Evolutionary conservation across 2,888 invertebrate species (phyloP), one percentile per base, ranked within the genome.

Genomic region (Stenichneumon culpator): DNA sequence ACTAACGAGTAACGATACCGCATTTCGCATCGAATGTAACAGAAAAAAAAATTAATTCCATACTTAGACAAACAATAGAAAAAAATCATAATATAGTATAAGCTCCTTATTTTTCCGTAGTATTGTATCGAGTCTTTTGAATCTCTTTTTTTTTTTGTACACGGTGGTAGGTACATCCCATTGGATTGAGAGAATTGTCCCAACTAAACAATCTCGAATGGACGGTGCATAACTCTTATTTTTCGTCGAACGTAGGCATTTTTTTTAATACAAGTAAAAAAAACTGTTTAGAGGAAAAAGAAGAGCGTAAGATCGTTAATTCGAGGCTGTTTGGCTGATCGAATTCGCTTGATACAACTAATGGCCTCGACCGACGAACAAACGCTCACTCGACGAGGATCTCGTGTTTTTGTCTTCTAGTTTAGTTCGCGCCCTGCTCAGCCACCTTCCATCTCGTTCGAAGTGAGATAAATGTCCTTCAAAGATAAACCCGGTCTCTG

Each of bases 81-180:
- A 81, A 80, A 77, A 80, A 77, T 70, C 63, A 63, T 81, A 67
- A 63, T 73, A 82, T 77, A 82, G 79, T 79, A 89, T 89, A 91
- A 91, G 90, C 88, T 91, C 90, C 89, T 89, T 87, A 84, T 88
- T 63, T 63, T 87, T 87, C 82, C 86, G 65, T 88, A 89, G 88
- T 88, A 90, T 89, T 88, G 83, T 89, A 85, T 88, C 79, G 89
- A 91, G 91, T 91, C 90, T 92, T 91, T 89, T 87, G 82, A 90
- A 90, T 91, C 89, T 87, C 89, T 85, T 84, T 39, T 70, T 87
- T 86, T 86, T 82, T 91, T 90, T 91, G 90, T 91, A 92, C 91
- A 90, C 88, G 87, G 89, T 86, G 87, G 87, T 89, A 89, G 88
- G 87, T 89, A 90, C 89, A 88, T 88, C 83, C 81, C 87, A 79